Percentiles rank a stretch among this genome's conserved stretches.
These are phyloP conservation scores for Cryptocephalus moraei DNA, from an alignment of 2,888 invertebrate genomes.

Conservation along the genomic window DNA sequence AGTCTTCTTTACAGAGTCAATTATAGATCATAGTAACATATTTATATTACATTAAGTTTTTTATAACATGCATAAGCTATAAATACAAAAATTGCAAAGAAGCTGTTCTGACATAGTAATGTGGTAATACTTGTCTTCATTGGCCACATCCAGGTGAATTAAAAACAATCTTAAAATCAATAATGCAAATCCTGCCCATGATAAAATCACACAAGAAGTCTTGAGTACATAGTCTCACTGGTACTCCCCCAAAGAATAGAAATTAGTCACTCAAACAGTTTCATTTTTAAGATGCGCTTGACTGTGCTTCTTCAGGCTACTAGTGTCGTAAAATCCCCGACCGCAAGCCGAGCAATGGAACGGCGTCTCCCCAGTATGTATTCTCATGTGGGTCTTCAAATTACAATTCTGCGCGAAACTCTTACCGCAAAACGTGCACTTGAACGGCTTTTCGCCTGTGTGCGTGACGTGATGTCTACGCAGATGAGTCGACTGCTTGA, in stretches of 20 bases:
- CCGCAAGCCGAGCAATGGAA: constrained; percentile 11
- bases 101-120: too few species aligned
- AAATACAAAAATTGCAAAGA: too few species aligned
- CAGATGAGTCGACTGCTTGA: constrained; percentile 25
- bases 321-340: constrained; percentile 10
- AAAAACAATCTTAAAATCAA: too few species aligned
- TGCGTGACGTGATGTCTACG: constrained; percentile 25
- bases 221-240: too few species aligned
- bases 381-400: constrained; percentile 35
- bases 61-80: constrained; percentile 8
- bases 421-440: constrained; percentile 16
- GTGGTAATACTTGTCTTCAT: too few species aligned
- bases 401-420: constrained; percentile 37
- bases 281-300: constrained; percentile 21
- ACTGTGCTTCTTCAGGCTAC: constrained; percentile 12
- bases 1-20: too few species aligned
- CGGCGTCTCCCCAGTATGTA: constrained; percentile 12
- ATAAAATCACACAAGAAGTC: too few species aligned
- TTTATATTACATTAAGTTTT: constrained; percentile 3
- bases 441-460: constrained; percentile 25
- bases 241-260: too few species aligned
- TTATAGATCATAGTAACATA: not conserved
- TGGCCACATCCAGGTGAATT: too few species aligned
- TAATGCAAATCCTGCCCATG: too few species aligned
- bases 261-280: not conserved